Percentiles rank a stretch among this genome's conserved stretches.
phyloP scores from a whole-genome alignment of 2,113 vertebrate genomes.

The Coregonus clupeaformis region DNA sequence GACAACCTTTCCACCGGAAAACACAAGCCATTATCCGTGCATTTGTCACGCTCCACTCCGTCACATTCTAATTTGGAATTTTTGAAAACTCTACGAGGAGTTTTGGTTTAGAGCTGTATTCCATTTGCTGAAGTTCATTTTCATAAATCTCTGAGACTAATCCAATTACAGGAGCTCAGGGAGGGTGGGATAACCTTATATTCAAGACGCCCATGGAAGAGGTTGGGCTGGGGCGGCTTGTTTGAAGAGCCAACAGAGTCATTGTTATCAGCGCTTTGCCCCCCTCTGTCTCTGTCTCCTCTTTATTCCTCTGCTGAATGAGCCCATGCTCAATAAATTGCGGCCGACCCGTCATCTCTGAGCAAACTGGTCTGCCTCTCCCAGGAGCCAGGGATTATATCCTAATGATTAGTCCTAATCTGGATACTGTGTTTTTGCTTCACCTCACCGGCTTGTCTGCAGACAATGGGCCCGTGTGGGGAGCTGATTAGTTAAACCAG shows the following conservation, averaged over 20 bases:
- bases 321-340: constrained; percentile 73
- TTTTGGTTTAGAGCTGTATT: constrained; percentile 55
- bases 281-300: constrained; percentile 58
- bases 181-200: constrained; percentile 79
- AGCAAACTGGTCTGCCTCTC: constrained; percentile 72
- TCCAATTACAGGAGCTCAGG: constrained; percentile 77
- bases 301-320: constrained; percentile 74
- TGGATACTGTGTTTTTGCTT: constrained; percentile 58
- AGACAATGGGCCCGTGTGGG: no score
- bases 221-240: constrained; percentile 70
- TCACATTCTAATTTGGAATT: constrained; percentile 58
- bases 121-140: constrained; percentile 76
- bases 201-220: constrained; percentile 74
- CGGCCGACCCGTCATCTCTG: constrained; percentile 70
- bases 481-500: no score
- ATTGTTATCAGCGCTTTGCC: constrained; percentile 73
- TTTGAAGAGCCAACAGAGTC: constrained; percentile 74
- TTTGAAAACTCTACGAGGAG: constrained; percentile 57
- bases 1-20: not conserved
- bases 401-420: constrained; percentile 69
- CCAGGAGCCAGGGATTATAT: constrained; percentile 75
- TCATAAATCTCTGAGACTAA: constrained; percentile 82
- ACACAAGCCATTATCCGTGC: constrained; percentile 20
- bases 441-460: constrained; percentile 27
- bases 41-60: constrained; percentile 32